Evolutionary conservation across 2,113 vertebrate genomes (phyloP).

Genomic region (Epinephelus fuscoguttatus): DNA sequence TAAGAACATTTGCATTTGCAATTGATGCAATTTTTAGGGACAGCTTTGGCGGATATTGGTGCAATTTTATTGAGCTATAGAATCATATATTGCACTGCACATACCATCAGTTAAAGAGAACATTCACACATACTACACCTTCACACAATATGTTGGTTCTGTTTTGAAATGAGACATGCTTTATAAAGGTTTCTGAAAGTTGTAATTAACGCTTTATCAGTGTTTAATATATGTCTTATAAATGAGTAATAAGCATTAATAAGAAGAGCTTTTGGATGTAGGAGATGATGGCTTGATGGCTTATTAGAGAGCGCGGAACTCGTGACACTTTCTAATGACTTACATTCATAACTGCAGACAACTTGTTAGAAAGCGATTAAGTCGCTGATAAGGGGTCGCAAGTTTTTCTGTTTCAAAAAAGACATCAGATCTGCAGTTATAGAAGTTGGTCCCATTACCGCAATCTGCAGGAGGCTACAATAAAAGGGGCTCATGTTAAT

Average conservation of each 20-base stretch:
- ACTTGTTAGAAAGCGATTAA: constrained; percentile 13
- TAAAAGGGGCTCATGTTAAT: not conserved
- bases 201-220: not conserved
- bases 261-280: not conserved
- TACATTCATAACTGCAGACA: not conserved
- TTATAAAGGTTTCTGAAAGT: not conserved
- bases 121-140: not conserved
- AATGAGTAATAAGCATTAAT: not conserved
- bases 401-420: not conserved
- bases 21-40: not conserved
- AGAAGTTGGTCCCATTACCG: not conserved
- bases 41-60: not conserved
- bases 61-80: not conserved
- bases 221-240: not conserved
- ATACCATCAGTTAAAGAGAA: not conserved
- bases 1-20: not conserved
- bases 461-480: not conserved
- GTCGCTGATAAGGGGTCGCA: not conserved
- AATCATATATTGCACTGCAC: not conserved
- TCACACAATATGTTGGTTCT: not conserved
- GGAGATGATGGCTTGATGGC: not conserved
- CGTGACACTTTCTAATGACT: constrained; percentile 1
- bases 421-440: not conserved
- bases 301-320: constrained; percentile 22
- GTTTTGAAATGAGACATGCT: not conserved